A percentile compares a stretch with the other conserved stretches of the same genome.
phyloP scores from a whole-genome alignment of 1,140 invertebrate species.

The Drosophila trapezifrons region DNA sequence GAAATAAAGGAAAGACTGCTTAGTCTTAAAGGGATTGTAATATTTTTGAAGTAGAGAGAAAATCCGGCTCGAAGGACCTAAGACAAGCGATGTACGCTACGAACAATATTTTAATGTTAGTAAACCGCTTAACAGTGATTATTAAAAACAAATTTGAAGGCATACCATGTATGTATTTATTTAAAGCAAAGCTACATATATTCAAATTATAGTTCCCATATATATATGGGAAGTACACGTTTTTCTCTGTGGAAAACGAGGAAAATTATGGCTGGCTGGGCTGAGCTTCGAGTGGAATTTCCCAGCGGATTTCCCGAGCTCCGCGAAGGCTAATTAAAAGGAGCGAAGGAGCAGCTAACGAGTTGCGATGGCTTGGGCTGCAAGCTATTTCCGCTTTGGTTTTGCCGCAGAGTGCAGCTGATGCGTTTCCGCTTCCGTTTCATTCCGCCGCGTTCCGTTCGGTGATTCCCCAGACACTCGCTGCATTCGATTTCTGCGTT shows the following conservation, averaged over 20 bases:
- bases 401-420: slow-evolving; percentile 12
- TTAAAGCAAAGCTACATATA: no score
- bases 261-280: neutral
- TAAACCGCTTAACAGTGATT: no score
- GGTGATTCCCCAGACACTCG: slow-evolving; percentile 3
- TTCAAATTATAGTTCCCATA: no score
- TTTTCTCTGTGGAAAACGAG: neutral
- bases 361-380: neutral
- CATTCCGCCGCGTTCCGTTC: no score
- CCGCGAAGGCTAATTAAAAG: slow-evolving; percentile 15
- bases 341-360: neutral
- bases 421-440: slow-evolving; percentile 8
- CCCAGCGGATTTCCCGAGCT: slow-evolving; percentile 3
- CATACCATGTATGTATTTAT: no score
- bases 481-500: slow-evolving; percentile 21
- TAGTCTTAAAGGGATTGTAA: neutral
- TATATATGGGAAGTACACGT: no score
- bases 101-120: no score
- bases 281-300: slow-evolving; percentile 2
- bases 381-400: slow-evolving; percentile 25
- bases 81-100: no score
- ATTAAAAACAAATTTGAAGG: no score
- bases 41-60: neutral
- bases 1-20: no score
- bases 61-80: no score